Conservation (phyloP, 2,797 vertebrate species). For the Onychomys arenicola region DNA sequence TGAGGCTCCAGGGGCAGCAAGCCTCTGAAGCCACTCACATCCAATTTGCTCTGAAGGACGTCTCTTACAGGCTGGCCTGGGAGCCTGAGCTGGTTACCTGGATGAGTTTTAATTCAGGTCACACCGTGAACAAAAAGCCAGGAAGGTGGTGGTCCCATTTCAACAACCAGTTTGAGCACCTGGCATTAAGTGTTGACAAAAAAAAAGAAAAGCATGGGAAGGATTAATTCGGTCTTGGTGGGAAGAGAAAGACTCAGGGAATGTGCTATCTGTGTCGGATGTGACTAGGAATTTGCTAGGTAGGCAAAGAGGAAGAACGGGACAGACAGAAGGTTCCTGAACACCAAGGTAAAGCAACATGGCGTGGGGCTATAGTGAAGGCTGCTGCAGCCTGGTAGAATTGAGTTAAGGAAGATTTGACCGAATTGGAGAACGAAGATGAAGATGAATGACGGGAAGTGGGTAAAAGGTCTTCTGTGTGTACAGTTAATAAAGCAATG, state of each 20-base stretch:
- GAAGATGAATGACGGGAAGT: not conserved
- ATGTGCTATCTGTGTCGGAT: not conserved
- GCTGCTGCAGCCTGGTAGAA: not conserved
- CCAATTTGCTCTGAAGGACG: not conserved
- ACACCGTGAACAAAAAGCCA: not conserved
- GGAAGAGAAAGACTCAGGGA: constrained; percentile 20
- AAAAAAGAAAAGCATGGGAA: not conserved
- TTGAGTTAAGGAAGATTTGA: not conserved
- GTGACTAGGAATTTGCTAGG: not conserved
- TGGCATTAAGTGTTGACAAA: not conserved
- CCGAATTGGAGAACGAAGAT: not conserved
- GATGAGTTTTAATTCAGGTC: not conserved
- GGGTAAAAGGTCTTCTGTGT: not conserved
- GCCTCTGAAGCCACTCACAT: not conserved
- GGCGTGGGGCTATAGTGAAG: not conserved
- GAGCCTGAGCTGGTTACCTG: not conserved
- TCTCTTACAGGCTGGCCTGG: not conserved
- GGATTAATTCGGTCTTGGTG: not conserved
- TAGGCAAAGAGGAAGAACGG: not conserved
- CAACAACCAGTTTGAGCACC: not conserved
- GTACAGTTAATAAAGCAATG: not conserved
- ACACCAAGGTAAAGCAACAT: not conserved
- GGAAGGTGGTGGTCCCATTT: not conserved
- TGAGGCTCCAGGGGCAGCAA: not conserved
- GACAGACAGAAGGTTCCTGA: not conserved